Conservation (phyloP, 2,797 vertebrate species). For the Phoebastria nigripes region DNA sequence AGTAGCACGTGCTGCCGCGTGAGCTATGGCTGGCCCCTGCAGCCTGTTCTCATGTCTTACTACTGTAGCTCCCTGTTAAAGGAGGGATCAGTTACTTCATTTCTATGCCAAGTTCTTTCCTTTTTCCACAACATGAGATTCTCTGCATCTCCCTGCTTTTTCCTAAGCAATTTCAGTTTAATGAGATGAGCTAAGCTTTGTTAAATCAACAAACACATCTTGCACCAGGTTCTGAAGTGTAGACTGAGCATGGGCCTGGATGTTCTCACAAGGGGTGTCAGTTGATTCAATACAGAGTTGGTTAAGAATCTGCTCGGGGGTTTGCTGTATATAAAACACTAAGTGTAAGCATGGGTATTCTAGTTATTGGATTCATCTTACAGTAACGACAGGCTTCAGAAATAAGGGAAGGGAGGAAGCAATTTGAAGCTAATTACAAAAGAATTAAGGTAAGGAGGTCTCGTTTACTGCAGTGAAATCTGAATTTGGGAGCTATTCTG, state of each 20-base stretch:
- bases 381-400: background rate
- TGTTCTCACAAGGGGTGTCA: background rate
- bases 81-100: background rate
- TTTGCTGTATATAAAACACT: background rate
- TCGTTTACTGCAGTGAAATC: background rate
- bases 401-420: background rate
- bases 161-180: background rate
- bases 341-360: background rate
- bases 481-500: background rate
- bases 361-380: background rate
- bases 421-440: background rate
- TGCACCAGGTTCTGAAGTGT: background rate
- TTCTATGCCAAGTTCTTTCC: background rate
- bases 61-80: background rate
- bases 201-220: background rate
- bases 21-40: background rate
- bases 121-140: background rate
- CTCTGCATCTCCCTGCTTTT: background rate
- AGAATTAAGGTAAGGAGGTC: background rate
- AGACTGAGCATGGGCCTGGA: background rate
- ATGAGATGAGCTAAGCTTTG: background rate
- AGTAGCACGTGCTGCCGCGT: background rate
- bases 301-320: background rate
- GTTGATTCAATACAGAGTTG: background rate
- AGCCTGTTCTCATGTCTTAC: background rate